Conservation (phyloP, 2,888 invertebrate genomes). For the Lamproptera curius region DNA sequence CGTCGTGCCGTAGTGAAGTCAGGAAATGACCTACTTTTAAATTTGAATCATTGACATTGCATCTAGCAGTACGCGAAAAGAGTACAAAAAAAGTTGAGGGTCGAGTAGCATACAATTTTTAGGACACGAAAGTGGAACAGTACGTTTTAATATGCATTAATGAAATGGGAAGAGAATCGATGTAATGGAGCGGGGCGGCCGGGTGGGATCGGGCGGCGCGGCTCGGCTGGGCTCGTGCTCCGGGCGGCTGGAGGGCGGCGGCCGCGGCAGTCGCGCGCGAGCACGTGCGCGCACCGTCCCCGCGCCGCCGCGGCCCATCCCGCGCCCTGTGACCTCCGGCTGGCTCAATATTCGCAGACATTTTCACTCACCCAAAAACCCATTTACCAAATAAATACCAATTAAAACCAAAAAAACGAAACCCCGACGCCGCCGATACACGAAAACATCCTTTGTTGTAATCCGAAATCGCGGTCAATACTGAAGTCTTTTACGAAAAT, state of each 20-base stretch:
- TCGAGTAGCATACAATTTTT: constrained; percentile 2
- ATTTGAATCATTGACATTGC: not conserved
- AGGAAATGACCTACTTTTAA: constrained; percentile 19
- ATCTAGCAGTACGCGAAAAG: not conserved
- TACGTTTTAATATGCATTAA: constrained; percentile 29
- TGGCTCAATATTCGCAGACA: constrained; percentile 51
- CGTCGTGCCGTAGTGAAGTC: constrained; percentile 7
- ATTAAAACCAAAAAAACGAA: not conserved
- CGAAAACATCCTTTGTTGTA: constrained; percentile 18
- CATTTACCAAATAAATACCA: constrained; percentile 4
- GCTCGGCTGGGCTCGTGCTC: constrained; percentile 49
- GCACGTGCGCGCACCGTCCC: constrained; percentile 68
- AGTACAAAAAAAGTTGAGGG: not conserved
- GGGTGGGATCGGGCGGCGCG: constrained; percentile 49
- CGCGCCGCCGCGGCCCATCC: constrained; percentile 45
- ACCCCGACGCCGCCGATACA: not conserved
- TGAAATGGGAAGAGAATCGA: constrained; percentile 39
- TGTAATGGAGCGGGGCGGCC: constrained; percentile 37
- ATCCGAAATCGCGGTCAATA: constrained; percentile 60
- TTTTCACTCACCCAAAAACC: constrained; percentile 18
- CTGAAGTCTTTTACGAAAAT: constrained; percentile 50
- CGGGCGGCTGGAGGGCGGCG: constrained; percentile 49
- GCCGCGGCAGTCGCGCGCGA: constrained; percentile 70
- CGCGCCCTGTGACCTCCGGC: constrained; percentile 44
- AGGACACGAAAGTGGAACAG: constrained; percentile 12